These are phyloP conservation scores for Naja naja DNA, from an alignment of 2,113 vertebrate species.

Conservation along the genomic window DNA sequence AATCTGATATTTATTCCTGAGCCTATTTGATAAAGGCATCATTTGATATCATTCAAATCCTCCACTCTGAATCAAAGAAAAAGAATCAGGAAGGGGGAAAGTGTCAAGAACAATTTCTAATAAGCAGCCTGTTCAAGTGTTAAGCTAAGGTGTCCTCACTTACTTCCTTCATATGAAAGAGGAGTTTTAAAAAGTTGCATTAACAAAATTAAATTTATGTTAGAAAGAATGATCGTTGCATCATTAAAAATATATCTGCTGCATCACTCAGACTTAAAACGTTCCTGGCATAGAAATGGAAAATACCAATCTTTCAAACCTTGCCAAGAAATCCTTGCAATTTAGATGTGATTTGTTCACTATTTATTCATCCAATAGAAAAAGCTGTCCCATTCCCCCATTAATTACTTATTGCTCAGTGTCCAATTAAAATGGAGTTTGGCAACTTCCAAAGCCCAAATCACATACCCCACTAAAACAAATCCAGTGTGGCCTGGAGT, in stretches of 20 bases:
- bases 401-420: background rate
- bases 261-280: background rate
- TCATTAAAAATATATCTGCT: background rate
- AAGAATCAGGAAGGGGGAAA: background rate
- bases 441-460: too few relatives aligned
- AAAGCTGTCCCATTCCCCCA: background rate
- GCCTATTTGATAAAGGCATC: background rate
- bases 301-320: background rate
- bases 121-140: background rate
- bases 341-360: background rate
- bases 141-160: background rate
- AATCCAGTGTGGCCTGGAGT: background rate
- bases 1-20: background rate
- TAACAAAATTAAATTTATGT: background rate
- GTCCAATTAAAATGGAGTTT: background rate
- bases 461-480: too few relatives aligned
- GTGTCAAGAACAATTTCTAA: background rate
- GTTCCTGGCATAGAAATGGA: rapidly evolving
- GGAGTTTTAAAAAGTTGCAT: background rate
- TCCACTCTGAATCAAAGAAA: background rate
- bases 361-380: background rate
- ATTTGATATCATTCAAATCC: background rate
- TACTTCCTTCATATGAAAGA: background rate
- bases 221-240: background rate
- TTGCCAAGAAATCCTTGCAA: background rate